Evolutionary conservation across 2,113 vertebrate genomes (phyloP), one percentile per base, ranked within the genome.

Genomic region (Ctenomys sociabilis): DNA sequence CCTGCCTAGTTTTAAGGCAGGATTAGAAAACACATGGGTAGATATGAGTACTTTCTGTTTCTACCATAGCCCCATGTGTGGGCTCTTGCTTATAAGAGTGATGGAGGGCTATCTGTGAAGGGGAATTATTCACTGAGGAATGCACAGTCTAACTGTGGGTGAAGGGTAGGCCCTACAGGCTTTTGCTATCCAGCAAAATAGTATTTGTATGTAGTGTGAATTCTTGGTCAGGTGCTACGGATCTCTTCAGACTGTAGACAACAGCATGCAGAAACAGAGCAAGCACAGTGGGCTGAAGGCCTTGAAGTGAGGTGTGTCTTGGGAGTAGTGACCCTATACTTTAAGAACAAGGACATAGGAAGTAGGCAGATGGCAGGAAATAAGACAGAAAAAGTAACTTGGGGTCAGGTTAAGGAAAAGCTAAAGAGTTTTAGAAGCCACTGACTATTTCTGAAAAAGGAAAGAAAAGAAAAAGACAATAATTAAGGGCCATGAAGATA

Each of bases 371-470:
- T 35, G 35, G 66, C 16, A 70, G 49, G 52, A 86, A 64, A 94
- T 40, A 64, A 64, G 22, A 57, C 8, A 68, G 82, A 96, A 90
- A 85, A 66, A 78, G 49, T 77, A 87, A 86, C 37, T 94, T 83
- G 49, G 28, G 9, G 26, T 16, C 37, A 92, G 61, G 78, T 81
- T 30, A 75, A 26, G 43, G 17, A 49, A 52, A 80, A 72, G 11
- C 13, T n/a, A 68, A 96, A 85, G n/a, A 94, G 45, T 92, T 81
- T 77, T 30, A 90, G 68, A 91, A 84, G n/a, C 66, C 26, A 59
- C 24, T 87, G 80, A 63, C 17, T 24, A 17, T 22, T 86, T 66
- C 70, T 83, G 30, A 77, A 43, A 90, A 93, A 22, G 3, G 16
- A 87, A 95, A 64, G 26, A 85, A 61, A 28, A 90, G 52, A 75